Evolutionary conservation across 2,888 invertebrate genomes (phyloP), one percentile per base, ranked within the genome.

Genomic region (Oligia strigilis): DNA sequence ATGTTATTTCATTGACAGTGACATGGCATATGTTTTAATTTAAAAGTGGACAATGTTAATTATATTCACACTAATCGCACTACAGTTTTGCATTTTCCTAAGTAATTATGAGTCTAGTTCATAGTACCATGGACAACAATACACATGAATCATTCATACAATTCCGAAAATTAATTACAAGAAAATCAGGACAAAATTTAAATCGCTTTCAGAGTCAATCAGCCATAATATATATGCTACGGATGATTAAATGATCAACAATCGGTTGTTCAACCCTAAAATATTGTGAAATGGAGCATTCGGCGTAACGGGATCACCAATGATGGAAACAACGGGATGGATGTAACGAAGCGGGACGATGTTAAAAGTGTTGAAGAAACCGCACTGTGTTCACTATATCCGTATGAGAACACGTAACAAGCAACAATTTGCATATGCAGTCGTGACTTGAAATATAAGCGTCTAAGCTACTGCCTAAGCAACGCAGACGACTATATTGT

Each of bases 391-490:
- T 88, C 85, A 88, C 85, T 82, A 84, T 86, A 85, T 93, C 90
- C 87, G 92, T 92, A 95, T 92, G 92, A 84, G 82, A 89, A 89
- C 94, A 94, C 95, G 94, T 93, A 94, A 90, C 91, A 84, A 86
- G 83, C 76, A 83, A 87, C 81, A 84, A 95, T 95, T 95, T 94
- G 91, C 94, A 95, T 95, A 92, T 81, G 75, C 86, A 89, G 80
- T 91, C 95, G 94, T 95, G 95, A 93, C 92, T 85, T 89, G 94
- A 93, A 93, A 93, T 89, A 55, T 90, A 89, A 92, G 76, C 73
- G 70, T 72, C 81, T 80, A 80, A 83, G 79, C 85, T 84, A 86
- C 85, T 81, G 87, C 81, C 84, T 88, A 86, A 90, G 69, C 67
- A 78, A 70, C 58, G 62, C 40, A 66, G 64, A 67, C 58, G 9